These are phyloP conservation scores for Parnassius smintheus DNA, from an alignment of 2,888 invertebrate species.

Conservation along the genomic window DNA sequence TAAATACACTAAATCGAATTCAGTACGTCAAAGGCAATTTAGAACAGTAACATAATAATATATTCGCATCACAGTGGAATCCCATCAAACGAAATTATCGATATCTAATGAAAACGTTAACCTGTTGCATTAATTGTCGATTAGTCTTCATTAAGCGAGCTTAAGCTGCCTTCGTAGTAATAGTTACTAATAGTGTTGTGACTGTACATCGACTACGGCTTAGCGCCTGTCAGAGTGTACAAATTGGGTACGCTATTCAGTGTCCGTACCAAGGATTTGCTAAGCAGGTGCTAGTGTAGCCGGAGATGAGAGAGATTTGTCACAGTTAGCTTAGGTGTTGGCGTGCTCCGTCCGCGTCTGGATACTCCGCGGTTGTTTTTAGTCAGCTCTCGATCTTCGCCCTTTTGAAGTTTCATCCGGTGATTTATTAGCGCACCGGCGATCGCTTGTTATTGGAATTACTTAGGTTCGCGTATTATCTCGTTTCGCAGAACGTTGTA, in stretches of 20 bases:
- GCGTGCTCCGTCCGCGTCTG: conserved; percentile 5
- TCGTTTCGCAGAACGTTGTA: conserved; percentile 14
- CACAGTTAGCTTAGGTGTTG: conserved; percentile 4
- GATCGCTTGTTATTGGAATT: conserved; percentile 6
- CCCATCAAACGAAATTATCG: conserved; percentile 29
- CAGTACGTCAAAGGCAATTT: background rate
- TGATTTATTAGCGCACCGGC: conserved; percentile 11
- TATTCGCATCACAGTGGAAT: background rate
- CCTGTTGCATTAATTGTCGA: conserved; percentile 75
- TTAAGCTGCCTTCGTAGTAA: conserved; percentile 59
- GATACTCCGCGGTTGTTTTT: conserved; percentile 10
- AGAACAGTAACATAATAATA: background rate
- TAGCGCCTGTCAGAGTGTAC: conserved; percentile 40
- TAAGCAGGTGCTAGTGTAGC: conserved; percentile 25
- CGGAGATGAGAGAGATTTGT: conserved; percentile 22
- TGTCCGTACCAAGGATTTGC: conserved; percentile 13
- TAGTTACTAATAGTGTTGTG: conserved; percentile 68
- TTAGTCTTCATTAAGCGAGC: conserved; percentile 66
- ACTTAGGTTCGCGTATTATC: background rate
- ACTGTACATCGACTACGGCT: conserved; percentile 43
- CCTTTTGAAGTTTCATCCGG: conserved; percentile 17
- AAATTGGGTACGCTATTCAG: conserved; percentile 32
- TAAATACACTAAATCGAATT: conserved; percentile 4
- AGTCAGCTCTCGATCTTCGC: background rate
- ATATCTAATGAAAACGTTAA: conserved; percentile 44